Conservation (phyloP, 2,888 invertebrate genomes). For the Callosobruchus maculatus region DNA sequence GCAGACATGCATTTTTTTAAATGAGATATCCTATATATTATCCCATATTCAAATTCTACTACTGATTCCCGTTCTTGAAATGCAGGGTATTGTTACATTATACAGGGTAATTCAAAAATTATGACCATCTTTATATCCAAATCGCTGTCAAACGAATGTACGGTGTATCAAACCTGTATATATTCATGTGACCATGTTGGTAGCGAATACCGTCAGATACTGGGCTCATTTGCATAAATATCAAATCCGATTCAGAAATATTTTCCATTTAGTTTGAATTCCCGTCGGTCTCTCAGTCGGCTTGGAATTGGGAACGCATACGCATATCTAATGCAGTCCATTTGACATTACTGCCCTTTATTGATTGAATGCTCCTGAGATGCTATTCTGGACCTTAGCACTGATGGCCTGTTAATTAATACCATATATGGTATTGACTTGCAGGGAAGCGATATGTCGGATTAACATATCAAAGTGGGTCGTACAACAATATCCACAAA, state of each 20-base stretch:
- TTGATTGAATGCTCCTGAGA: background rate
- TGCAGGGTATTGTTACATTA: too few relatives aligned
- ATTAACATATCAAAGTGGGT: background rate
- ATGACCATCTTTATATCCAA: too few relatives aligned
- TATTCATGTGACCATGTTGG: too few relatives aligned
- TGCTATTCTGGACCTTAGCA: background rate
- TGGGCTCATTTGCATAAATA: background rate
- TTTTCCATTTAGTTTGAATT: background rate
- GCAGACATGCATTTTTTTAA: too few relatives aligned
- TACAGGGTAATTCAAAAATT: too few relatives aligned
- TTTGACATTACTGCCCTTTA: background rate
- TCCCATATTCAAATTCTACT: too few relatives aligned
- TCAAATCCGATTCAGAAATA: background rate
- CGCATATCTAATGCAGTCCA: background rate
- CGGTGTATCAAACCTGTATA: too few relatives aligned
- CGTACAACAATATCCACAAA: background rate
- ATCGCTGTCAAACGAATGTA: too few relatives aligned
- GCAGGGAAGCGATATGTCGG: background rate
- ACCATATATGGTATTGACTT: background rate
- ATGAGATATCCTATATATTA: too few relatives aligned
- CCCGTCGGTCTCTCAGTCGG: background rate
- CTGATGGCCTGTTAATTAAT: background rate
- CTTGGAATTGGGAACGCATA: background rate
- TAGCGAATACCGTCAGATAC: too few relatives aligned
- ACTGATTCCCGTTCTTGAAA: too few relatives aligned